Percentiles rank a stretch among this genome's conserved stretches.
Evolutionary conservation across 37 sponge, comb jelly and placozoan species (phyloP).

Genomic region (Eunapius fragilis): DNA sequence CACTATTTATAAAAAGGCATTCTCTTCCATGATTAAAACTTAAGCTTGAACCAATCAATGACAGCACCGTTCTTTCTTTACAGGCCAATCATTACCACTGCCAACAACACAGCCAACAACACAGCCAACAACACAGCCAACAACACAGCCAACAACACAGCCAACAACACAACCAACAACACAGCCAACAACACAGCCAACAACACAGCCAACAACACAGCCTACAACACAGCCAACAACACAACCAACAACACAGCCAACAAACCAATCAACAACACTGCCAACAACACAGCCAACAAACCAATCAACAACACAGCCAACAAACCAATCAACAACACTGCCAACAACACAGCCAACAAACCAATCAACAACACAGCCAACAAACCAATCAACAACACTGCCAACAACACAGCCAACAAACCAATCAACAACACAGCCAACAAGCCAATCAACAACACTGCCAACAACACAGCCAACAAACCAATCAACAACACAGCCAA

Average conservation of each 20-base stretch:
- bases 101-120: background rate
- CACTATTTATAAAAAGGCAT: too few relatives aligned
- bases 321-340: background rate
- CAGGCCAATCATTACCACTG: background rate
- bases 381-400: background rate
- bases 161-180: background rate
- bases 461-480: background rate
- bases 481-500: background rate
- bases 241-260: background rate
- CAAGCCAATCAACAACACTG: background rate
- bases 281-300: background rate
- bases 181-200: background rate
- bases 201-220: background rate
- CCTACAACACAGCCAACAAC: background rate
- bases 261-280: background rate
- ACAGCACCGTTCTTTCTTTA: too few relatives aligned
- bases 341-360: background rate
- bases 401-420: background rate
- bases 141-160: background rate
- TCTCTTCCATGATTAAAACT: too few relatives aligned
- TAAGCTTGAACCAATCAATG: too few relatives aligned
- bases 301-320: background rate
- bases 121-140: background rate
- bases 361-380: background rate
- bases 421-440: background rate